These are phyloP conservation scores for Vireo griseus DNA, from an alignment of 2,797 vertebrate genomes.

Conservation along the genomic window DNA sequence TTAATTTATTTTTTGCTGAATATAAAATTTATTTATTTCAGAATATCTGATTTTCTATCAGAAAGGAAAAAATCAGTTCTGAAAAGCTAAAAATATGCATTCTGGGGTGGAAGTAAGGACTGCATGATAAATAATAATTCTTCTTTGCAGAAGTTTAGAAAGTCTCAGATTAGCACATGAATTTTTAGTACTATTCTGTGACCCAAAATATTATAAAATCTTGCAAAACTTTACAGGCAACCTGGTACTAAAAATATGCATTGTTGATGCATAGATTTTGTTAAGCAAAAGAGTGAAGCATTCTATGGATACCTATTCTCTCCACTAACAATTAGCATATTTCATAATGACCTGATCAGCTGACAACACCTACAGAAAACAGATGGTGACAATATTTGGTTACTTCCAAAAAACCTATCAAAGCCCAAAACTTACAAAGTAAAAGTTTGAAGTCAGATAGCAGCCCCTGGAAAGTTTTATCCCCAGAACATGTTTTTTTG, in stretches of 20 bases:
- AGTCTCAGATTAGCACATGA: neutral
- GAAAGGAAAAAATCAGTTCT: neutral
- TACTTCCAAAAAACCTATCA: neutral
- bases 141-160: neutral
- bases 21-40: neutral
- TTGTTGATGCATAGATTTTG: neutral
- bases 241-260: neutral
- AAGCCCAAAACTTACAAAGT: neutral
- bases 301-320: neutral
- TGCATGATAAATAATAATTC: neutral
- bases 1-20: neutral
- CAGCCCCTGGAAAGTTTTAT: neutral
- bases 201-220: neutral
- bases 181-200: neutral
- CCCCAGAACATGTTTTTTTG: neutral
- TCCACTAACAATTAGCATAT: neutral
- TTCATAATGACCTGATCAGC: neutral
- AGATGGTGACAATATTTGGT: neutral
- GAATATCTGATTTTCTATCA: neutral
- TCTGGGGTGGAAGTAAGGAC: rapidly evolving
- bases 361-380: neutral
- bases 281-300: neutral
- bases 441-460: neutral
- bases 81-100: neutral
- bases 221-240: neutral